Evolutionary conservation across 2,113 vertebrate genomes (phyloP).

Genomic region (Syrrhaptes paradoxus): DNA sequence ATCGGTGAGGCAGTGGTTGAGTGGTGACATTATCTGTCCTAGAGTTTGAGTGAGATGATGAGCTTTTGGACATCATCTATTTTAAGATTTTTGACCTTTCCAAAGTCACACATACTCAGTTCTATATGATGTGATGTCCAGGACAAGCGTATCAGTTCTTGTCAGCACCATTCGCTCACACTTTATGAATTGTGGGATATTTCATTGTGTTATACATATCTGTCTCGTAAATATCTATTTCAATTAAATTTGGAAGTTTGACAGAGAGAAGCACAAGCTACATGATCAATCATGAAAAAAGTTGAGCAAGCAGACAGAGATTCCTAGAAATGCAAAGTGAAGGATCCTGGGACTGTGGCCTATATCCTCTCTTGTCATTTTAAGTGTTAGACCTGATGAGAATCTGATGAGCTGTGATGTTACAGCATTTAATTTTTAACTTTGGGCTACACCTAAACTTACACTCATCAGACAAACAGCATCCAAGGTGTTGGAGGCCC

Average conservation of each 20-base stretch:
- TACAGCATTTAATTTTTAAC: not conserved
- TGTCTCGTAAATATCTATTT: not conserved
- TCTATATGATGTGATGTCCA: not conserved
- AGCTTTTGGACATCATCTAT: constrained; percentile 28
- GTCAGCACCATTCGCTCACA: not conserved
- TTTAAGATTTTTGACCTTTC: constrained; percentile 58
- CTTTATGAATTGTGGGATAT: not conserved
- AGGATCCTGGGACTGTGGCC: not conserved
- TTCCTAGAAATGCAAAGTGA: not conserved
- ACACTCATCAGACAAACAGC: not conserved
- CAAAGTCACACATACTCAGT: not conserved
- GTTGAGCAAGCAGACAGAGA: not conserved
- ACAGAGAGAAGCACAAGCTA: not conserved
- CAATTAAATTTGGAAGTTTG: not conserved
- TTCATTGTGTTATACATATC: not conserved
- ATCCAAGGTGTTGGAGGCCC: not conserved
- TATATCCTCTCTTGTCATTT: not conserved
- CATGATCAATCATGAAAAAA: not conserved
- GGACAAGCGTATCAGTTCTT: not conserved
- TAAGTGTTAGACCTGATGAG: not conserved
- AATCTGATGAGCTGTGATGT: not conserved
- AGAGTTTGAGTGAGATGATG: not conserved
- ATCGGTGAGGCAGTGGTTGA: not conserved
- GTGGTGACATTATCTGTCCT: not conserved
- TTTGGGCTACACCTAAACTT: not conserved